phyloP scores from a whole-genome alignment of 2,888 invertebrate genomes.

The Agriopis aurantiaria region DNA sequence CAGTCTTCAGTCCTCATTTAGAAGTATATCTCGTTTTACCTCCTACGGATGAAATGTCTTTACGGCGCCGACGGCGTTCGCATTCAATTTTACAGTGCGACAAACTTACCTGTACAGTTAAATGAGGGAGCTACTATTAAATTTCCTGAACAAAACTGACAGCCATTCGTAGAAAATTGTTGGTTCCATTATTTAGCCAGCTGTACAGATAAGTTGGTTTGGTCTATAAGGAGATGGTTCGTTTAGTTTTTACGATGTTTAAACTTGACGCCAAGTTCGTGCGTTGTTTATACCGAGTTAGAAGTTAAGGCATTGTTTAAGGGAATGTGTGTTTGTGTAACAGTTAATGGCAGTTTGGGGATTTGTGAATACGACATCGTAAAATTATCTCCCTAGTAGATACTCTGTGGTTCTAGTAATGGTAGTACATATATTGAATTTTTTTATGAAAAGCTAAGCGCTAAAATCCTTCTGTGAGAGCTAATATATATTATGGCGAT shows the following conservation, averaged over 20 bases:
- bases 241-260: slow-evolving; percentile 26
- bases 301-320: slow-evolving; percentile 3
- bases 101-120: background rate
- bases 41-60: slow-evolving; percentile 20
- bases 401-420: background rate
- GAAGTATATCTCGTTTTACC: slow-evolving; percentile 8
- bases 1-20: slow-evolving; percentile 4
- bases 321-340: slow-evolving; percentile 6
- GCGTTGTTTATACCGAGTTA: slow-evolving; percentile 11
- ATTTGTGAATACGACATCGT: slow-evolving; percentile 5
- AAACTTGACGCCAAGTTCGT: slow-evolving; percentile 8
- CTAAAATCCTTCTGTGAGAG: too few species aligned
- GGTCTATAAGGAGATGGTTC: slow-evolving; percentile 6
- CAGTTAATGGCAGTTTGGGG: slow-evolving; percentile 6
- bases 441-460: too few species aligned
- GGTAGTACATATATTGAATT: too few species aligned
- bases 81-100: slow-evolving; percentile 16
- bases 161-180: background rate
- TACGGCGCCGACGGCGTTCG: slow-evolving; percentile 15
- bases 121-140: background rate
- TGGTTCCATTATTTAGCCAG: background rate
- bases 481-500: too few species aligned
- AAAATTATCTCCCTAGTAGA: background rate
- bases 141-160: background rate
- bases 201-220: background rate